Evolutionary conservation across 2,113 vertebrate genomes (phyloP).

Genomic region (Antechinus flavipes): DNA sequence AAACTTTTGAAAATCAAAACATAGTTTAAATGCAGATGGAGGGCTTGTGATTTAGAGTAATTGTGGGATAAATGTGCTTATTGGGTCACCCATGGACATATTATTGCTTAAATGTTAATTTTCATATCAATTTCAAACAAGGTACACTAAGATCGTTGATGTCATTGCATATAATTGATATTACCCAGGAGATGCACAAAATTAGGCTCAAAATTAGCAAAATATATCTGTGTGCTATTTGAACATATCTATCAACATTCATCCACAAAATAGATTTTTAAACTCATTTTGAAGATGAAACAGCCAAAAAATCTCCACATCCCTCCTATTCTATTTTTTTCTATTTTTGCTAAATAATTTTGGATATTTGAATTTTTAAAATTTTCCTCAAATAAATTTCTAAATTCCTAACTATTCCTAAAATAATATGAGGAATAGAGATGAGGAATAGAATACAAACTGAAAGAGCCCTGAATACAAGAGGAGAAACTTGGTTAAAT

Average conservation of each 20-base stretch:
- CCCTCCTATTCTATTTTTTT: slow-evolving; percentile 15
- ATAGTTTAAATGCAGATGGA: neutral
- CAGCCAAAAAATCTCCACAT: neutral
- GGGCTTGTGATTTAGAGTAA: neutral
- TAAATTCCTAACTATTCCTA: too few species aligned
- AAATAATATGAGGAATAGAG: neutral
- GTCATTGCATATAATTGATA: neutral
- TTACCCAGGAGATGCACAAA: neutral
- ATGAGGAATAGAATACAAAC: neutral
- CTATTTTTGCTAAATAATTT: slow-evolving; percentile 44
- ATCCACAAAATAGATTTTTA: neutral
- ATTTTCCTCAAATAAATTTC: slow-evolving; percentile 5
- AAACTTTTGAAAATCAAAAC: slow-evolving; percentile 27
- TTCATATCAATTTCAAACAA: neutral
- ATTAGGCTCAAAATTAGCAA: neutral
- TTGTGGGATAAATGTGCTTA: neutral
- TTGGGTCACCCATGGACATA: neutral
- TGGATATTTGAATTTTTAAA: neutral
- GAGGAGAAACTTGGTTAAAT: neutral
- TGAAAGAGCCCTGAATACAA: neutral
- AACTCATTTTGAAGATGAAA: slow-evolving; percentile 28
- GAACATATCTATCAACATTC: neutral
- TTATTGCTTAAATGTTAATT: neutral
- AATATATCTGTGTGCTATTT: neutral
- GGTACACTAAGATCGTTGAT: neutral